Base-by-base conservation (phyloP, 2,113 vertebrate species). In the Gopherus evgoodei region DNA sequence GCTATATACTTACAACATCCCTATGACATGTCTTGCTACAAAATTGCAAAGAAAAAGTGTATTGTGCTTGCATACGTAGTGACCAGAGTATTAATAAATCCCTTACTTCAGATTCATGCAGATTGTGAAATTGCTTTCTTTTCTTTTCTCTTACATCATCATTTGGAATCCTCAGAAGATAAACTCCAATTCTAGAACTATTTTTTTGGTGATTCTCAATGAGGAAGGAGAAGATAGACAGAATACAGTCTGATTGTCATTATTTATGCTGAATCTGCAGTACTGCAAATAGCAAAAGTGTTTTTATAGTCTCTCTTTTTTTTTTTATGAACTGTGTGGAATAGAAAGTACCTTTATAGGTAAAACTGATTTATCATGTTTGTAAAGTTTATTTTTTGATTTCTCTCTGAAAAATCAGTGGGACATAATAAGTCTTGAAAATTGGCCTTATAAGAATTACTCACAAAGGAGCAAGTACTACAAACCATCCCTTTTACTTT, bases 101-200 rank as follows among this genome's bases (percentile, higher is more conserved):
- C 69, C 84, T 95, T 86, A 83, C 84, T 91, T 53, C 78, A 59
- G 62, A 91, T 96, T 96, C 90, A 97, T 93, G 90, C 92, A 95
- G 76, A 91, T 54, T 42, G 11, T 2, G 5, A 92, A 94, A 95
- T 81, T 91, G 72, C 93, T 86, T 76, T 62, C 38, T 47, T 24
- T 80, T 62, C 10, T 47, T 12, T 62, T 14, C 21, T 94, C 81
- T 47, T 83, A 89, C 29, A 29, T 59, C 93, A 86, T 96, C 72
- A 44, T 72, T 52, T 76, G 91, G 83, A 93, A 90, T 59, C 84
- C 81, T 53, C 83, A 86, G 82, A 76, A 83, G 17, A 93, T 91
- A 88, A 94, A 94, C 94, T 94, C 92, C 93, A 97, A 92, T 95
- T 90, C 94, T 91, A 92, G 85, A 96, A 52, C 69, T 88, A 83